A percentile compares a stretch with the other conserved stretches of the same genome.
Conservation (phyloP, 2,888 invertebrate genomes). For the Gnatocerus cornutus region DNA sequence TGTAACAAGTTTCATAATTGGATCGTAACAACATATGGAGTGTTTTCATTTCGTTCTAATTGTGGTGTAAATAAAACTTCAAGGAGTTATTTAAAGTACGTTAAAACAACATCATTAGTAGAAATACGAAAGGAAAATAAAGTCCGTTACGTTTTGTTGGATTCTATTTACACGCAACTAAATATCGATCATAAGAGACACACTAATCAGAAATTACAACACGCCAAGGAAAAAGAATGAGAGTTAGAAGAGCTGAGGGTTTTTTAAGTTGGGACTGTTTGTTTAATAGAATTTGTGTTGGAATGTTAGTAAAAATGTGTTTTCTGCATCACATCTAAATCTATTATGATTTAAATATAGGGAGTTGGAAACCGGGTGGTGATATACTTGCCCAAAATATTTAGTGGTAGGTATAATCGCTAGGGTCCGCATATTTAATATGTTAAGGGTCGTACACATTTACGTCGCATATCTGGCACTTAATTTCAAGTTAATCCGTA, state of each 20-base stretch:
- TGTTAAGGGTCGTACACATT: constrained; percentile 49
- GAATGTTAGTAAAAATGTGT: background rate
- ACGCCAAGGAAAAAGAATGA: background rate
- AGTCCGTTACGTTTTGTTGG: background rate
- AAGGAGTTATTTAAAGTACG: constrained; percentile 2
- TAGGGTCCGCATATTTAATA: constrained; percentile 52
- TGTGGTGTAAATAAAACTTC: constrained; percentile 1
- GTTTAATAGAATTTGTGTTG: no score
- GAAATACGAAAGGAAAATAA: constrained; percentile 4
- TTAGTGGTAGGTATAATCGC: constrained; percentile 49
- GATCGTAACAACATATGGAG: constrained; percentile 2
- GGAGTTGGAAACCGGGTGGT: constrained; percentile 8
- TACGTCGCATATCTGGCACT: constrained; percentile 50
- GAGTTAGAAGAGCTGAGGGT: no score
- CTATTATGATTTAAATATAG: constrained; percentile 25
- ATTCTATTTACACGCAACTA: constrained; percentile 1
- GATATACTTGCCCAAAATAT: constrained; percentile 46
- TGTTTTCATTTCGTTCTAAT: background rate
- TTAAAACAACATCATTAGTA: background rate
- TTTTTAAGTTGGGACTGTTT: no score
- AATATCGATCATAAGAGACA: constrained; percentile 1
- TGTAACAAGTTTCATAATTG: background rate
- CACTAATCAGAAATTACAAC: constrained; percentile 1
- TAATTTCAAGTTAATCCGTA: constrained; percentile 52
- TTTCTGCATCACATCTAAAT: background rate